Evolutionary conservation across 2,888 invertebrate genomes (phyloP).

Genomic region (Aplocera efformata): DNA sequence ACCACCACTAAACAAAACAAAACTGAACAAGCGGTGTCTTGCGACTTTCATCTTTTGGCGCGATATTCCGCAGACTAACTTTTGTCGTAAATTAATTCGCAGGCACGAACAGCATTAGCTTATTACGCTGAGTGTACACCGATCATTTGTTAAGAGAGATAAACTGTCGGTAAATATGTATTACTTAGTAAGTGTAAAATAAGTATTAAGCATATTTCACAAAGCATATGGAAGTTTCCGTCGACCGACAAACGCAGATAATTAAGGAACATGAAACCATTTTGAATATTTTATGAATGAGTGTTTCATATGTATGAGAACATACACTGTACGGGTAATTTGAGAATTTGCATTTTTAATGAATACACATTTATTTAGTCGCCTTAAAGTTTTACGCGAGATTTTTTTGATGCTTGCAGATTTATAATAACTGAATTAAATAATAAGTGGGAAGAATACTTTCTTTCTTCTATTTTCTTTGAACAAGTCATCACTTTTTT

Average conservation of each 20-base stretch:
- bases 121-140: constrained; percentile 16
- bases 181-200: background rate
- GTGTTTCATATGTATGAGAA: constrained; percentile 76
- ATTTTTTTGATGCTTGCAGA: too few relatives aligned
- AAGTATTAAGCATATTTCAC: constrained; percentile 24
- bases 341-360: constrained; percentile 70
- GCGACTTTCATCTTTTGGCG: constrained; percentile 12
- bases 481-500: too few relatives aligned
- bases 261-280: constrained; percentile 77
- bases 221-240: constrained; percentile 56
- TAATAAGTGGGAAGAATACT: too few relatives aligned
- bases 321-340: constrained; percentile 69
- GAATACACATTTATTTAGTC: constrained; percentile 55
- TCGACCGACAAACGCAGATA: constrained; percentile 69
- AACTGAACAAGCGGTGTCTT: constrained; percentile 19
- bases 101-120: constrained; percentile 13
- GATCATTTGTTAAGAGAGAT: constrained; percentile 10
- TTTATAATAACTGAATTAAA: too few relatives aligned
- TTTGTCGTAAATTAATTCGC: constrained; percentile 17
- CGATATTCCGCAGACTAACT: constrained; percentile 10
- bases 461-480: too few relatives aligned
- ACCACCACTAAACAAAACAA: constrained; percentile 23
- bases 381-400: too few relatives aligned
- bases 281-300: constrained; percentile 76
- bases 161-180: constrained; percentile 1